These are phyloP conservation scores for Anagyrus pseudococci DNA, from an alignment of 2,888 invertebrate species.

Conservation along the genomic window DNA sequence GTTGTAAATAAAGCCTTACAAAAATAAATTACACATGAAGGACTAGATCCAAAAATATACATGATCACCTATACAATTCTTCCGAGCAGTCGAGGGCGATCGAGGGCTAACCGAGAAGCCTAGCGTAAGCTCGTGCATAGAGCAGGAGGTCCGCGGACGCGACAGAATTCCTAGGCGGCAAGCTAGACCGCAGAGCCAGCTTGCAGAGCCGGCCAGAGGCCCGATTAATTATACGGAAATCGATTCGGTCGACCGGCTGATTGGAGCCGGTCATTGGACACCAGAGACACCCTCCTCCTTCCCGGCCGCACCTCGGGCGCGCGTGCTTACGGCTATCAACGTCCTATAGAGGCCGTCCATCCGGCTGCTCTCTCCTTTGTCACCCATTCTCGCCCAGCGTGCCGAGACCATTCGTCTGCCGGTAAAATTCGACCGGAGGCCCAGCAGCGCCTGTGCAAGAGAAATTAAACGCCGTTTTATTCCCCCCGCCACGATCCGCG, in stretches of 20 bases:
- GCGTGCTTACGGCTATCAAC: background rate
- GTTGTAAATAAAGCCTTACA: too few species aligned
- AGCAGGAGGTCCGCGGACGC: background rate
- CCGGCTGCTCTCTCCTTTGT: background rate
- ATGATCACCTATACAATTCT: too few species aligned
- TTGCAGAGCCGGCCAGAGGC: background rate
- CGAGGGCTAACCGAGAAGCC: too few species aligned
- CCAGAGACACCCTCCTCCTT: background rate
- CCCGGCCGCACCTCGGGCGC: background rate
- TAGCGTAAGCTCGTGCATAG: too few species aligned
- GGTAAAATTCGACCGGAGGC: background rate
- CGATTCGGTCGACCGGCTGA: constrained; percentile 16
- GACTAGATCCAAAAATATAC: too few species aligned
- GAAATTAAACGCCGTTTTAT: constrained; percentile 13
- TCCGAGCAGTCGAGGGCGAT: too few species aligned
- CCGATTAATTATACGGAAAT: constrained; percentile 23
- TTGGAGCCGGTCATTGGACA: constrained; percentile 15
- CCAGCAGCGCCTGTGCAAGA: background rate
- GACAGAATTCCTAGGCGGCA: background rate
- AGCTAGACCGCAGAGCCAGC: background rate
- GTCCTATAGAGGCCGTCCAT: background rate
- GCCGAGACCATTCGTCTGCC: background rate
- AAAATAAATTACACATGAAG: too few species aligned
- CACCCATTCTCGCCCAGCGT: background rate
- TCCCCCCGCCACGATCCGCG: background rate